Conservation (phyloP, 2,888 invertebrate genomes). For the Trissoscelio sp. region DNA sequence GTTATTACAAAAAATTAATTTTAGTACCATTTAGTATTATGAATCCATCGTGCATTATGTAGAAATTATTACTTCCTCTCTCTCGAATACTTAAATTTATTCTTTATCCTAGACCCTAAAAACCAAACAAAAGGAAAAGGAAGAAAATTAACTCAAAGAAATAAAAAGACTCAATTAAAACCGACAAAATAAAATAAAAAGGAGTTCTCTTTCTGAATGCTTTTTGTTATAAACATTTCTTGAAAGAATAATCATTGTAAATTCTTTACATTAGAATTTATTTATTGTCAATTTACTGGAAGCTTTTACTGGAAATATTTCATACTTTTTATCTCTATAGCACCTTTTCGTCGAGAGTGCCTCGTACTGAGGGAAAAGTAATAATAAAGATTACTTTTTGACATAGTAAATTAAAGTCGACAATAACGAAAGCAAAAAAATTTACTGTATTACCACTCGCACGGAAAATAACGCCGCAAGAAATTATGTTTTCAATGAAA, state of each 20-base stretch:
- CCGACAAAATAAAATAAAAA: neutral
- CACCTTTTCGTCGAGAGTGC: constrained; percentile 4
- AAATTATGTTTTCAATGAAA: constrained; percentile 33
- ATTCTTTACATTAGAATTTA: neutral
- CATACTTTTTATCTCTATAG: neutral
- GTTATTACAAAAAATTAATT: neutral
- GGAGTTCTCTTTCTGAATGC: too few relatives aligned
- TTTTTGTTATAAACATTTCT: too few relatives aligned
- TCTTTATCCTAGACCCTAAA: constrained; percentile 36
- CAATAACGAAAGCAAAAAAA: constrained; percentile 28
- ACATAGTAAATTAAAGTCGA: constrained; percentile 34
- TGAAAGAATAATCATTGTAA: neutral
- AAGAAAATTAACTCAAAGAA: constrained; percentile 42
- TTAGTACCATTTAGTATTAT: constrained; percentile 37
- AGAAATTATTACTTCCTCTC: constrained; percentile 19
- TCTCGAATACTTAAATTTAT: constrained; percentile 34
- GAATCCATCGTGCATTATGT: constrained; percentile 17
- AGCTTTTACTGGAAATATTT: neutral
- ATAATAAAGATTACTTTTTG: constrained; percentile 36
- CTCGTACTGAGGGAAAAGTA: constrained; percentile 6
- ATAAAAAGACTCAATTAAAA: constrained; percentile 4
- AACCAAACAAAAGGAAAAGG: constrained; percentile 24
- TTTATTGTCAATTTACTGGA: neutral
- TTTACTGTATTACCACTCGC: constrained; percentile 1
- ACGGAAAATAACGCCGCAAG: constrained; percentile 17